Conservation (phyloP, 2,113 vertebrate species). For the Tautogolabrus adspersus region DNA sequence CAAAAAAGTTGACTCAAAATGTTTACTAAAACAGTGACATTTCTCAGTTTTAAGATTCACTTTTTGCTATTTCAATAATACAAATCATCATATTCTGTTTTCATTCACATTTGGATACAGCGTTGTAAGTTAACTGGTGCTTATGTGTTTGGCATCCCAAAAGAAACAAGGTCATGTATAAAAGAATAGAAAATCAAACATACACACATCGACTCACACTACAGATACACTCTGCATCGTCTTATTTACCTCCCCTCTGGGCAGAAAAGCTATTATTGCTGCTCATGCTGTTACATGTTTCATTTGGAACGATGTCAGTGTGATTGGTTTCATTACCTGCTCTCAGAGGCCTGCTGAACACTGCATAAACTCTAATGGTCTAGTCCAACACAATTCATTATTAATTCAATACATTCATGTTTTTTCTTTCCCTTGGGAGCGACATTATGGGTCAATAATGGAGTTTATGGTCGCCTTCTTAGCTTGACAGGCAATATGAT, state of each 20-base stretch:
- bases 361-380: conserved; percentile 43
- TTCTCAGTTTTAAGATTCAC: no score
- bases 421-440: background rate
- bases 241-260: conserved; percentile 43
- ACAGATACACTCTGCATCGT: conserved; percentile 13
- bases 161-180: background rate
- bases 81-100: no score
- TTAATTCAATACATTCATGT: conserved; percentile 52
- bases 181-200: no score
- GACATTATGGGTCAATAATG: conserved; percentile 30
- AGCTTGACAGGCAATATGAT: background rate
- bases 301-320: conserved; percentile 19
- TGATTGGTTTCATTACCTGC: conserved; percentile 44
- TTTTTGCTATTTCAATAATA: no score
- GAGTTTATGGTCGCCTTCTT: background rate
- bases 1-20: no score
- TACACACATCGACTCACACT: background rate
- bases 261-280: conserved; percentile 53
- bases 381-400: conserved; percentile 39
- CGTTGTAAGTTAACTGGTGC: no score
- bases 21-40: no score
- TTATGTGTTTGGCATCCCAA: no score
- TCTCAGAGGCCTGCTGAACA: conserved; percentile 52
- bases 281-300: conserved; percentile 51
- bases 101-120: no score